Percentiles rank a stretch among this genome's conserved stretches.
phyloP scores from a whole-genome alignment of 1,140 invertebrate genomes.

The Anoplophora glabripennis region DNA sequence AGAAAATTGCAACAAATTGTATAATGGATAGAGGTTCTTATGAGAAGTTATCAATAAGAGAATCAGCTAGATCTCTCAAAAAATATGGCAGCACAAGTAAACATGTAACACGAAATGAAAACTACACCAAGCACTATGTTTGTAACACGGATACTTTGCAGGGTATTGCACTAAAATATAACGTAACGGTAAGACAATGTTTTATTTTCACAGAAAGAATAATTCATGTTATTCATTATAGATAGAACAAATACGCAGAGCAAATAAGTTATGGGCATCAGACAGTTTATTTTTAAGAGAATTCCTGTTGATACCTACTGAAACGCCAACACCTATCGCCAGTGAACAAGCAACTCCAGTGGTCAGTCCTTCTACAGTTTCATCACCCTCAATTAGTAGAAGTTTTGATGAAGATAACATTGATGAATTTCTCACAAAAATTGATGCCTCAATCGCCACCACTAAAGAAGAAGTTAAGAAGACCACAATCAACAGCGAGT shows the following conservation, averaged over 20 bases:
- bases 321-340: slow-evolving; percentile 50
- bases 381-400: slow-evolving; percentile 15
- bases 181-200: slow-evolving; percentile 70
- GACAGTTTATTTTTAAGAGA: slow-evolving; percentile 86
- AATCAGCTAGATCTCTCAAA: slow-evolving; percentile 76
- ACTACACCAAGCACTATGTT: slow-evolving; percentile 76
- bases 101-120: slow-evolving; percentile 58
- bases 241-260: slow-evolving; percentile 87
- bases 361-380: slow-evolving; percentile 20
- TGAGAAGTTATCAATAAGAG: slow-evolving; percentile 79
- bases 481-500: slow-evolving; percentile 74
- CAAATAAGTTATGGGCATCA: slow-evolving; percentile 82
- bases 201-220: slow-evolving; percentile 14
- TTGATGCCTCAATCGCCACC: slow-evolving; percentile 81
- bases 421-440: slow-evolving; percentile 80
- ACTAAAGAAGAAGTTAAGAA: slow-evolving; percentile 82
- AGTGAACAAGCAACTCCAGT: slow-evolving; percentile 13
- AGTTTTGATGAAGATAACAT: slow-evolving; percentile 63
- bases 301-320: slow-evolving; percentile 73
- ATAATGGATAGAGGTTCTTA: slow-evolving; percentile 67
- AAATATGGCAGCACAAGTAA: slow-evolving; percentile 87
- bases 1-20: background rate
- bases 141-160: slow-evolving; percentile 83
- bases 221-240: slow-evolving; percentile 45
- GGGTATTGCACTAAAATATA: slow-evolving; percentile 89